phyloP scores from a whole-genome alignment of 1,140 invertebrate species.

The Meloidogyne floridensis region DNA sequence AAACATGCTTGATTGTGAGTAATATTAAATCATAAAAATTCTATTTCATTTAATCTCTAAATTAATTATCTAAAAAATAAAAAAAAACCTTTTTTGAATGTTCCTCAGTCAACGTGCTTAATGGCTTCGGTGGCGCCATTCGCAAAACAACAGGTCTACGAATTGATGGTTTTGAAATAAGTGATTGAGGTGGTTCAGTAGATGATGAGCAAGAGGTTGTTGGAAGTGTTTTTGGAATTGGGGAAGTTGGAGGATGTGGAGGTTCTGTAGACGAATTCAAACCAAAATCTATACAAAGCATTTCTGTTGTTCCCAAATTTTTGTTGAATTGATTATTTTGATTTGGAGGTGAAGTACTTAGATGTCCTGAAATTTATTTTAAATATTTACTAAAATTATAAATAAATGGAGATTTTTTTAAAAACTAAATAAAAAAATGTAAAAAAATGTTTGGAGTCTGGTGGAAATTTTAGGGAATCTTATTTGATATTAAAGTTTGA shows the following conservation, averaged over 20 bases:
- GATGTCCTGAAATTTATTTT: no score
- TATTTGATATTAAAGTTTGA: no score
- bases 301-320: not conserved
- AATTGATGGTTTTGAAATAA: not conserved
- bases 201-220: not conserved
- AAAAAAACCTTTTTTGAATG: not conserved
- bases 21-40: no score
- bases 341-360: not conserved
- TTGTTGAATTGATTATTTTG: not conserved
- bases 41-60: no score
- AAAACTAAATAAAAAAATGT: no score
- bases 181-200: not conserved
- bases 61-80: not conserved
- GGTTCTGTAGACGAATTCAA: not conserved
- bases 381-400: no score
- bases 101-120: not conserved
- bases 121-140: not conserved
- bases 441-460: no score
- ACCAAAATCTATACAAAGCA: not conserved
- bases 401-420: no score
- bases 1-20: no score
- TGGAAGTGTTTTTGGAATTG: slow-evolving; percentile 2
- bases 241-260: not conserved
- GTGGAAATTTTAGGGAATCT: no score
- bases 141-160: not conserved